phyloP scores from a whole-genome alignment of 2,797 vertebrate species.

The Pteronotus mesoamericanus region DNA sequence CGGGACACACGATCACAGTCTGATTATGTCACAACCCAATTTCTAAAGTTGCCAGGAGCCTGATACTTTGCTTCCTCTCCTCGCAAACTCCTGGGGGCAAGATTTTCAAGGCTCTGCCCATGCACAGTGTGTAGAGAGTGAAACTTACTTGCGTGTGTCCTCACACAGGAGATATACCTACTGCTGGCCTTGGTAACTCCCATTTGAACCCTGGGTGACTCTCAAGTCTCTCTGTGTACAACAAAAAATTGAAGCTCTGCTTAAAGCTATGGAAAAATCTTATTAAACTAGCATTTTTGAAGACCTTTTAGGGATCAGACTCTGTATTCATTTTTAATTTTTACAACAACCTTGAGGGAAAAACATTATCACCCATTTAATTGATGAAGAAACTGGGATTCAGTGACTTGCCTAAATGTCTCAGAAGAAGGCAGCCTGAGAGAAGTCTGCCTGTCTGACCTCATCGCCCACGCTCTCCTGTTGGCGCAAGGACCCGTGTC shows the following conservation, averaged over 20 bases:
- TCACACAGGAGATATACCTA: neutral
- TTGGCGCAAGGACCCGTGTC: neutral
- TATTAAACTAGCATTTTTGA: neutral
- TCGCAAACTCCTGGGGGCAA: accelerated
- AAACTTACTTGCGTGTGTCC: neutral
- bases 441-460: neutral
- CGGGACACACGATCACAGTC: neutral
- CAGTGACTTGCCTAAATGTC: neutral
- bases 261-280: neutral
- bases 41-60: neutral
- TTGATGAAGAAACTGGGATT: neutral
- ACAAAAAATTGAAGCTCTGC: neutral
- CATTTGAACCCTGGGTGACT: neutral
- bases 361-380: neutral
- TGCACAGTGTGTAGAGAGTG: neutral
- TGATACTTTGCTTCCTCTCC: neutral
- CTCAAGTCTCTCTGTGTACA: neutral
- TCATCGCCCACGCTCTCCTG: neutral
- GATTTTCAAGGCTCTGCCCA: neutral
- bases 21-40: neutral
- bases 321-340: neutral
- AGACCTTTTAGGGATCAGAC: neutral
- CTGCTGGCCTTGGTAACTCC: neutral
- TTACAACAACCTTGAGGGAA: neutral
- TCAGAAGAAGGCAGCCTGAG: neutral